Base-by-base conservation (phyloP, 2,797 vertebrate species). In the Danio albolineatus region DNA sequence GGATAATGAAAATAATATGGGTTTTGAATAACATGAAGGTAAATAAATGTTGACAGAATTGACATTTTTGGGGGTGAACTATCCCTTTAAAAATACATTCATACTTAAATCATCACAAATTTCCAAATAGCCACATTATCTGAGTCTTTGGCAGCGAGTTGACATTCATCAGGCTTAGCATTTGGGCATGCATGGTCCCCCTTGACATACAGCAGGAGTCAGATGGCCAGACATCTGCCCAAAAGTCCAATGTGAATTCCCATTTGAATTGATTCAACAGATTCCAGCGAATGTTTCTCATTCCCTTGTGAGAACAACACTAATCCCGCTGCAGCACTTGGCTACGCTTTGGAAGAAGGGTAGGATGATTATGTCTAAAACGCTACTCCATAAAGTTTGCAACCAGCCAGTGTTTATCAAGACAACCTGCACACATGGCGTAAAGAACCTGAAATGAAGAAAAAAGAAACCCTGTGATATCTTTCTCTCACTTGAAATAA, bases 311-410 rank as follows among this genome's bases (percentile, higher is more conserved):
- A 94, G 61, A 61, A 90, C 90, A 48, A 94, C 43, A 16, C 88
- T 90, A 81, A 94, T 90, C 72, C 92, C 86, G 59, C 85, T 84
- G 21, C 82, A 94, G 85, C 93, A 93, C 79, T 78, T 90, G 17
- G 90, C 89, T 1, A 90, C 85, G 51, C 93, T 95, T 17, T 78
- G 87, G 79, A 90, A 39, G 78, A 93, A 71, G 1, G 94, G 92
- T 0, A 80, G 83, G 44, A 93, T 79, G 41, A 91, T 48, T 65
- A 92, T 60, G 2, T 85, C 86, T 87, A 95, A 74, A 17, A 92
- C 64, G 2, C 92, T 80, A 77, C 17, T 87, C 94, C 94, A 95
- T 0, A 94, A 76, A 13, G 75, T 88, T 87, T 92, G 88, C 39
- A 94, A 82, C 90, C 92, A 94, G 43, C 69, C 67, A 4, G 88